Evolutionary conservation across 2,113 vertebrate genomes (phyloP).

Genomic region (Crotalus helleri): DNA sequence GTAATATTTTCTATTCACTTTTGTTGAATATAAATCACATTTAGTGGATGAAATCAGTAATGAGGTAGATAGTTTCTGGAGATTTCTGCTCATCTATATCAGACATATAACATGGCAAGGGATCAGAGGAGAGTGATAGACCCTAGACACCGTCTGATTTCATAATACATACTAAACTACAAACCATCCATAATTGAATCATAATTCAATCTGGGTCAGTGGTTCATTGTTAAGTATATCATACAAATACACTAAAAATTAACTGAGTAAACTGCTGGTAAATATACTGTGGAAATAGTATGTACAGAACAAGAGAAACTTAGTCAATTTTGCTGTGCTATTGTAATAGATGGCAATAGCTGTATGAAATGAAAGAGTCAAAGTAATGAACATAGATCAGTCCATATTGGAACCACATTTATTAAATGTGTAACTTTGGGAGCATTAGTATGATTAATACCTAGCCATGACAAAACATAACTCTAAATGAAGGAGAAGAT

Average conservation of each 20-base stretch:
- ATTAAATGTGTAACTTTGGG: neutral
- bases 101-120: neutral
- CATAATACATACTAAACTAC: neutral
- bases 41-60: neutral
- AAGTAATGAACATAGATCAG: neutral
- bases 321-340: neutral
- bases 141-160: neutral
- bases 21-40: neutral
- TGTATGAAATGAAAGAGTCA: neutral
- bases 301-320: neutral
- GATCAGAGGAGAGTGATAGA: neutral
- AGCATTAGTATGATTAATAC: neutral
- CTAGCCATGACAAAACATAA: neutral
- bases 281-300: neutral
- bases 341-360: neutral
- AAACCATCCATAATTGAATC: neutral
- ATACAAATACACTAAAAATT: neutral
- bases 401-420: neutral
- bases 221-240: neutral
- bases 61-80: neutral
- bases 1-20: neutral
- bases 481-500: neutral
- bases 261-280: neutral
- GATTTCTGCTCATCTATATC: neutral
- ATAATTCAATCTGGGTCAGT: neutral